Percentiles rank a stretch among this genome's conserved stretches.
Evolutionary conservation across 2,888 invertebrate species (phyloP).

Genomic region (Scaptomyza cyrtandrae): DNA sequence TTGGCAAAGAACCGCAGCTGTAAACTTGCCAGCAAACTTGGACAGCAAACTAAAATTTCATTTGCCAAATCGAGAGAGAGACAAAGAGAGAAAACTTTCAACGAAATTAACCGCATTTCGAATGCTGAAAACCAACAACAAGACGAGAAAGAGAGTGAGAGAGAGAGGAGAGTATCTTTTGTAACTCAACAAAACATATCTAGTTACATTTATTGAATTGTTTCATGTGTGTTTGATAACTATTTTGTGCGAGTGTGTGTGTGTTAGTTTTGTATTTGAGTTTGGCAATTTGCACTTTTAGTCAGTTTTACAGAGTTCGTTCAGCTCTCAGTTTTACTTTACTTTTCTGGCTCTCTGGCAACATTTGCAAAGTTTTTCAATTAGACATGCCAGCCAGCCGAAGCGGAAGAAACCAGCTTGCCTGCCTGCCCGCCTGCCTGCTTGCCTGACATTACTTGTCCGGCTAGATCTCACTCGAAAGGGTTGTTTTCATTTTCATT

Average conservation of each 20-base stretch:
- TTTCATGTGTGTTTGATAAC: conserved; percentile 69
- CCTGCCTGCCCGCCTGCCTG: neutral
- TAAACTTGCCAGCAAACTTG: conserved; percentile 47
- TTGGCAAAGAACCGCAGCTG: conserved; percentile 1
- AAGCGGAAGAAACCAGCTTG: conserved; percentile 40
- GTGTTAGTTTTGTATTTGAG: conserved; percentile 47
- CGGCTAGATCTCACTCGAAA: conserved; percentile 30
- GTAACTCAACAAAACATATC: conserved; percentile 57
- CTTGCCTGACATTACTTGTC: conserved; percentile 29
- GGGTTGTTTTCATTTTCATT: conserved; percentile 56
- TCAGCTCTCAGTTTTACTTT: conserved; percentile 31
- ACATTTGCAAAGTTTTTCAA: conserved; percentile 70
- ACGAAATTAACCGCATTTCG: conserved; percentile 65
- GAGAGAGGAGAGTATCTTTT: conserved; percentile 33
- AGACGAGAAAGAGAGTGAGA: conserved; percentile 6
- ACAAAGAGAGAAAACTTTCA: conserved; percentile 48
- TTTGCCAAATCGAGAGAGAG: conserved; percentile 34
- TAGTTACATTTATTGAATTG: conserved; percentile 71
- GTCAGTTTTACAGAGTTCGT: conserved; percentile 21
- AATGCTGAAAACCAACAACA: conserved; percentile 53
- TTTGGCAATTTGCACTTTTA: conserved; percentile 62
- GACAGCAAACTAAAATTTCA: conserved; percentile 30
- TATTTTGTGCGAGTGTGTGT: conserved; percentile 41
- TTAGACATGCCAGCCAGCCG: conserved; percentile 60
- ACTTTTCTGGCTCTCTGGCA: conserved; percentile 24